Evolutionary conservation across 1,140 invertebrate genomes (phyloP), one percentile per base, ranked within the genome.

Genomic region (Acromyrmex heyeri): DNA sequence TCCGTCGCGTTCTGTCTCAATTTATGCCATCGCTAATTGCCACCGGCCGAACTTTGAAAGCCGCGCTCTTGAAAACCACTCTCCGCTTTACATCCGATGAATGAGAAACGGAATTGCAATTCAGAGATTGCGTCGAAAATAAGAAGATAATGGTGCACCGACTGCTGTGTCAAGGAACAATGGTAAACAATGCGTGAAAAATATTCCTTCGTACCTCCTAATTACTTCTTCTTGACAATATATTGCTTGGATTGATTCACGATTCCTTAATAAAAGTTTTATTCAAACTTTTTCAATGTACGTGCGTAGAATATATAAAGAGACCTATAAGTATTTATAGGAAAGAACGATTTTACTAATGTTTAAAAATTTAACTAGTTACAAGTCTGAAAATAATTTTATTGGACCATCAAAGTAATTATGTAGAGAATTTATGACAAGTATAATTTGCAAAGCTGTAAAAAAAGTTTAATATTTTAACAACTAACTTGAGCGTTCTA

Each of bases 1-100:
- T 88, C 59, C 76, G 78, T 86, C 76, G 67, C 67, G 24, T 59
- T 91, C 87, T 79, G 88, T 92, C 86, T 88, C 91, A 83, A 91
- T 93, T 92, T 92, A 91, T 92, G 86, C 87, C 81, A 86, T 88
- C 73, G 85, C 87, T 93, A 93, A 93, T 93, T 93, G 90, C 88
- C 85, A 89, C 89, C 88, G 87, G 72, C 89, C 85, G 72, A 91
- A 88, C 87, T 88, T 89, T 57, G 72, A 53, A 79, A 70, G 64
- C 48, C 10, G 69, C 48, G 1, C 59, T 27, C 75, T 65, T 62
- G 88, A 88, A 92, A 93, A 89, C 83, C 77, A 69, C 64, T 67
- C 76, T 69, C 53, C 27, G 79, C 65, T 90, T 90, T 90, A 86
- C 77, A 88, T 90, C 67, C 81, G 76, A 88, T 90, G 81, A 90